Evolutionary conservation across 2,113 vertebrate genomes (phyloP).

Genomic region (Antechinus flavipes): DNA sequence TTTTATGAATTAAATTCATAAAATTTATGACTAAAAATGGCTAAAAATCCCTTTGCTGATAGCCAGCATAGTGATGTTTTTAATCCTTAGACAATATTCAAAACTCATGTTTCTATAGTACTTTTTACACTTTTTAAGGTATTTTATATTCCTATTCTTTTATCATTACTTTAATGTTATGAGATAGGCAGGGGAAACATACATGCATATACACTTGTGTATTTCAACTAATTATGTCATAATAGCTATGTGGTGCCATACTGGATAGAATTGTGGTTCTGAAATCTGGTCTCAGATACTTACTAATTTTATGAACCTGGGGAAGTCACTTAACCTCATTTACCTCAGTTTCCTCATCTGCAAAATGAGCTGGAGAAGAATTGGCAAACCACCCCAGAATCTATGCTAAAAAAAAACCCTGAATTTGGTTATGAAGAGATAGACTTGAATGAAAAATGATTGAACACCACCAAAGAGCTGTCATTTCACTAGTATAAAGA

Average conservation of each 20-base stretch:
- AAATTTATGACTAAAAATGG: too few relatives aligned
- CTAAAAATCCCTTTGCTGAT: neutral
- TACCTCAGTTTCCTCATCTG: neutral
- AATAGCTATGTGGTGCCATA: neutral
- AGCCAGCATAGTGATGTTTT: neutral
- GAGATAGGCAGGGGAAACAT: neutral
- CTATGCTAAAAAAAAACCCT: neutral
- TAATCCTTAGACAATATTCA: neutral
- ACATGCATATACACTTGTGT: too few relatives aligned
- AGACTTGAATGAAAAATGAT: neutral
- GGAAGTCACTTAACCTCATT: neutral
- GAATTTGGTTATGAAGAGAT: neutral
- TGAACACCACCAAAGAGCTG: neutral
- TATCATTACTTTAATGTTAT: neutral
- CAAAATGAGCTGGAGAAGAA: neutral
- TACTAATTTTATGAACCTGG: neutral
- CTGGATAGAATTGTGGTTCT: neutral
- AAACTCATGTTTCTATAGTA: neutral
- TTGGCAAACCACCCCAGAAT: neutral
- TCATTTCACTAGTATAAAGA: neutral
- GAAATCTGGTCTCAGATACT: neutral
- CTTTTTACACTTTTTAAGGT: neutral
- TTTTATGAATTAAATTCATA: neutral
- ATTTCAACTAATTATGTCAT: neutral
- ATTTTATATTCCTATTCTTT: neutral